These are phyloP conservation scores for Microctenopoma stevenorrisi DNA, from an alignment of 2,797 vertebrate genomes.

Conservation along the genomic window DNA sequence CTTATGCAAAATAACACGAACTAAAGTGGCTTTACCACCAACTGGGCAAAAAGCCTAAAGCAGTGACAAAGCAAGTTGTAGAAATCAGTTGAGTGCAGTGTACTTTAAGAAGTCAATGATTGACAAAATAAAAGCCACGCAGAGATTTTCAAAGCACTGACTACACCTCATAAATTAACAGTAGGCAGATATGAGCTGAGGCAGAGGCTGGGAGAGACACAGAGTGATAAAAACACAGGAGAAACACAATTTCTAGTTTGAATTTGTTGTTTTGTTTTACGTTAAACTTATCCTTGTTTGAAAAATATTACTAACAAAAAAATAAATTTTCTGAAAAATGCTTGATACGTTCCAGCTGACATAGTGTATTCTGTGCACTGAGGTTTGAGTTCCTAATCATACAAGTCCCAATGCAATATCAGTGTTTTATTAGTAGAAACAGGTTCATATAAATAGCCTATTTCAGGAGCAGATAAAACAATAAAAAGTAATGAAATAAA, in stretches of 20 bases:
- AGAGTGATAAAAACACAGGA: conserved; percentile 3
- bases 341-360: not conserved
- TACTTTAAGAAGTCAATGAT: conserved; percentile 77
- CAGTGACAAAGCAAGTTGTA: conserved; percentile 79
- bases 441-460: not conserved
- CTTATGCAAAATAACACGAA: conserved; percentile 76
- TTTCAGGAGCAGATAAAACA: not conserved
- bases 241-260: conserved; percentile 4
- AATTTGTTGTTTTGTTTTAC: conserved; percentile 1
- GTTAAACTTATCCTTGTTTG: not conserved
- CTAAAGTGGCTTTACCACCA: conserved; percentile 32
- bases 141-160: conserved; percentile 28
- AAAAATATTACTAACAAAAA: not conserved
- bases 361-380: not conserved
- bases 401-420: not conserved
- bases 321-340: not conserved
- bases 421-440: not conserved
- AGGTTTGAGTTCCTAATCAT: not conserved
- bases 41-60: conserved; percentile 64
- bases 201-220: conserved; percentile 15
- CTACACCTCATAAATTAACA: conserved; percentile 7
- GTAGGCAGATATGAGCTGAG: not conserved
- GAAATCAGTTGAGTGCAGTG: conserved; percentile 49
- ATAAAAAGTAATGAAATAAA: not conserved
- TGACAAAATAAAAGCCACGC: conserved; percentile 65